phyloP scores from a whole-genome alignment of 2,113 vertebrate species.

The Hippoglossus stenolepis region DNA sequence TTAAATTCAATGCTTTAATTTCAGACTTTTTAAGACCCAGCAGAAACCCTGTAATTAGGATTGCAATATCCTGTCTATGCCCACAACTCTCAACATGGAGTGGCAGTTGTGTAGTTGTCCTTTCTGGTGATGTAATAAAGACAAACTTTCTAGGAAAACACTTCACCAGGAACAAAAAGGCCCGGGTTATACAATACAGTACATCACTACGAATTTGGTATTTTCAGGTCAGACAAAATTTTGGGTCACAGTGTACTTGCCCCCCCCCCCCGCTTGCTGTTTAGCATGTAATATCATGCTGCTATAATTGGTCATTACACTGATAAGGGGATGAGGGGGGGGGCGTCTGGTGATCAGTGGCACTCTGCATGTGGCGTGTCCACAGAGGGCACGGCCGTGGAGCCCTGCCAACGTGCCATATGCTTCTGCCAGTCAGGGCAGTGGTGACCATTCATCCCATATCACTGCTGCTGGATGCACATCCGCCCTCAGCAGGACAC shows the following conservation, averaged over 20 bases:
- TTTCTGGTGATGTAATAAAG: not conserved
- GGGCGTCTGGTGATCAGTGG: slow-evolving; percentile 39
- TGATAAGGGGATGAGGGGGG: not conserved
- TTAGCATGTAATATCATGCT: slow-evolving; percentile 39
- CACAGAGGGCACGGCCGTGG: slow-evolving; percentile 47
- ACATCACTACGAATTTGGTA: not conserved
- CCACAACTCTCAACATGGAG: no score
- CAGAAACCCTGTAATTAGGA: no score
- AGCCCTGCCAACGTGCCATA: slow-evolving; percentile 66
- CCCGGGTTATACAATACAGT: not conserved
- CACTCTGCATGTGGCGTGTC: slow-evolving; percentile 43
- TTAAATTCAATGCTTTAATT: no score
- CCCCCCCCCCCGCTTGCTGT: slow-evolving; percentile 2
- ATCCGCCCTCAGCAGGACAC: slow-evolving; percentile 53
- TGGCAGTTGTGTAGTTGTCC: no score
- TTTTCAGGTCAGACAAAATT: slow-evolving; percentile 40
- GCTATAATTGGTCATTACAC: slow-evolving; percentile 54
- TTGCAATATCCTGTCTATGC: no score
- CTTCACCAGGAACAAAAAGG: no score
- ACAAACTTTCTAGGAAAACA: slow-evolving; percentile 3
- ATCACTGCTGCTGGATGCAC: slow-evolving; percentile 54
- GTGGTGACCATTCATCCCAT: slow-evolving; percentile 61
- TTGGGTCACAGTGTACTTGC: slow-evolving; percentile 29
- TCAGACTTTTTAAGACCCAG: no score
- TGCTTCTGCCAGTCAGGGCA: slow-evolving; percentile 63